Percentiles rank a stretch among this genome's conserved stretches.
These are phyloP conservation scores for Oconnorella tubifera DNA, from an alignment of 2,888 invertebrate genomes.

Conservation along the genomic window DNA sequence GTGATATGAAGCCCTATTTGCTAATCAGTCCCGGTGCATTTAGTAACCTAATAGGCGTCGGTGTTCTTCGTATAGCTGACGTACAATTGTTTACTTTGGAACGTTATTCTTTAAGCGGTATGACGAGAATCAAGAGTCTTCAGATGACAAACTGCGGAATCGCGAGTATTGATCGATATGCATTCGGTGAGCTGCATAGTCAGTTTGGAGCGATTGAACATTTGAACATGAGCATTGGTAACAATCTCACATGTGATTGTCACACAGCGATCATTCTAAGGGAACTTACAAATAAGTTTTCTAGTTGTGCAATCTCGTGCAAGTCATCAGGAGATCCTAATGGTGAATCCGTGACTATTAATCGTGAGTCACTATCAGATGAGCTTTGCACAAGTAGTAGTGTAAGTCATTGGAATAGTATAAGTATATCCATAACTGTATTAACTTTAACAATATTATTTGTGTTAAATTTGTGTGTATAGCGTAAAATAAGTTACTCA, in stretches of 20 bases:
- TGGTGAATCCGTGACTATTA: too few species aligned
- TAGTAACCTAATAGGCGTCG: constrained; percentile 11
- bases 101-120: constrained; percentile 12
- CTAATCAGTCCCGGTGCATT: constrained; percentile 15
- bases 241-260: constrained; percentile 18
- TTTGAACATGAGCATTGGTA: constrained; percentile 15
- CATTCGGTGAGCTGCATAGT: constrained; percentile 11
- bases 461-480: too few species aligned
- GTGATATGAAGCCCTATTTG: neutral
- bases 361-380: too few species aligned
- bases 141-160: constrained; percentile 13
- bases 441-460: too few species aligned
- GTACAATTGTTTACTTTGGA: constrained; percentile 9
- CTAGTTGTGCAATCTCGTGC: too few species aligned
- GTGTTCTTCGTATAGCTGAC: constrained; percentile 10
- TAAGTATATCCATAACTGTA: too few species aligned
- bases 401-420: too few species aligned
- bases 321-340: too few species aligned
- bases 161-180: constrained; percentile 3
- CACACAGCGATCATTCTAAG: constrained; percentile 8
- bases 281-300: constrained; percentile 12
- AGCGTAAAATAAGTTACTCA: too few species aligned
- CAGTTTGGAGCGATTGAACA: constrained; percentile 17
- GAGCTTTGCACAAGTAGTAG: too few species aligned
- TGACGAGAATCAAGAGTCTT: constrained; percentile 12